Conservation (phyloP, 2,888 invertebrate genomes). For the Macrophya annulata region DNA sequence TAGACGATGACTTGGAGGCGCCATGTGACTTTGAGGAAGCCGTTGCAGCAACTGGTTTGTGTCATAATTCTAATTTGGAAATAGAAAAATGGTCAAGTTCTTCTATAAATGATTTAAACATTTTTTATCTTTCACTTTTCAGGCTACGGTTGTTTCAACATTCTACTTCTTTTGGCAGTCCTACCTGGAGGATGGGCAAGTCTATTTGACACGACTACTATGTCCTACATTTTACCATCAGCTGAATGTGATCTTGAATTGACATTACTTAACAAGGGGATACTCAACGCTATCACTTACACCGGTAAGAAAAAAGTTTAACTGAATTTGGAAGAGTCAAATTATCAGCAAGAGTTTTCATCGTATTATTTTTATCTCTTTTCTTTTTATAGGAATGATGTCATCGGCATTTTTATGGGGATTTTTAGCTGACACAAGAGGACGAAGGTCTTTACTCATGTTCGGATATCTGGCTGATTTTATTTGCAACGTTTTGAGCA, state of each 20-base stretch:
- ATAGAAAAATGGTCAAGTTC: not conserved
- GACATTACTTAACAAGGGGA: slow-evolving; percentile 86
- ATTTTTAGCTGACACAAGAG: slow-evolving; percentile 88
- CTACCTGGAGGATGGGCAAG: slow-evolving; percentile 86
- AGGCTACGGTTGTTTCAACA: slow-evolving; percentile 87
- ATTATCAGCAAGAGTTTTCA: not conserved
- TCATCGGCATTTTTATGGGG: slow-evolving; percentile 90
- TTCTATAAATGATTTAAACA: not conserved
- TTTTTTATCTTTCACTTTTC: not conserved
- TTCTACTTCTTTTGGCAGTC: slow-evolving; percentile 82
- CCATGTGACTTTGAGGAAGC: slow-evolving; percentile 85
- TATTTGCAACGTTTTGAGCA: slow-evolving; percentile 84
- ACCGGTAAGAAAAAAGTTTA: slow-evolving; percentile 81
- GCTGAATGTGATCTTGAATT: slow-evolving; percentile 88
- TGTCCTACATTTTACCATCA: slow-evolving; percentile 87
- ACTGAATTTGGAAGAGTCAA: not conserved
- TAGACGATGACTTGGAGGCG: not conserved
- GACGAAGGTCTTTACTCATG: slow-evolving; percentile 85
- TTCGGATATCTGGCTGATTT: slow-evolving; percentile 85
- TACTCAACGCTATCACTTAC: slow-evolving; percentile 87
- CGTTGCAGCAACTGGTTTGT: slow-evolving; percentile 81
- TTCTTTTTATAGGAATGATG: slow-evolving; percentile 85
- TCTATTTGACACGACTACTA: slow-evolving; percentile 86
- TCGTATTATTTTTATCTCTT: not conserved
- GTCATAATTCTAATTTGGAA: not conserved